These are phyloP conservation scores for Pentamera pediparva DNA, from an alignment of 53 echinoderm and acorn worm species.

Conservation along the genomic window DNA sequence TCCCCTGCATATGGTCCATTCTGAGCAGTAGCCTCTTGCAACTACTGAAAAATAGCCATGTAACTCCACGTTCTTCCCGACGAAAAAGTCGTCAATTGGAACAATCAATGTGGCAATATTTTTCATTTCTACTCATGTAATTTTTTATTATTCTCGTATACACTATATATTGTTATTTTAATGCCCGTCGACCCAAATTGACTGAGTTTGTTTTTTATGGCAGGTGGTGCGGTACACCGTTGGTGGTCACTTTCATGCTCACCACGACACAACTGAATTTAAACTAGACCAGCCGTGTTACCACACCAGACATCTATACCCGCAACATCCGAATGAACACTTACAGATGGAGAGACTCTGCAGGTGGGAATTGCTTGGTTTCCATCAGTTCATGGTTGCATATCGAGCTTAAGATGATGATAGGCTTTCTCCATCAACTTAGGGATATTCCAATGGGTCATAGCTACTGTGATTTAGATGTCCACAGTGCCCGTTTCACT, in stretches of 20 bases:
- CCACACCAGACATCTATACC: slow-evolving; percentile 9
- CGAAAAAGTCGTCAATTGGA: too few relatives aligned
- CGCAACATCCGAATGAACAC: neutral
- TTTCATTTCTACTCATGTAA: too few relatives aligned
- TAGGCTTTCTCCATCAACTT: neutral
- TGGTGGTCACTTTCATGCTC: slow-evolving; percentile 44
- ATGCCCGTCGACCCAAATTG: too few relatives aligned
- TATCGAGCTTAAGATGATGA: neutral
- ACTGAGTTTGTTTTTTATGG: too few relatives aligned
- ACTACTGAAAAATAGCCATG: too few relatives aligned
- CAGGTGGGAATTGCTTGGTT: neutral
- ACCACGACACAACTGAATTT: slow-evolving; percentile 30
- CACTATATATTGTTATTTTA: too few relatives aligned
- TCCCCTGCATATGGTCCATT: too few relatives aligned
- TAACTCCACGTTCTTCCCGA: too few relatives aligned
- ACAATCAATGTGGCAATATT: too few relatives aligned
- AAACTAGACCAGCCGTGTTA: neutral
- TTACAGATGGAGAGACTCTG: neutral
- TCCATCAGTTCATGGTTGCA: neutral
- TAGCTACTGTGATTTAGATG: too few relatives aligned
- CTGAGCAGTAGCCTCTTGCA: too few relatives aligned
- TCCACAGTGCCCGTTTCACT: neutral
- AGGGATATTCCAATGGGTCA: neutral
- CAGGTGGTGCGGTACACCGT: slow-evolving; percentile 32
- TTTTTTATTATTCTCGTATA: too few relatives aligned